Evolutionary conservation across 2,113 vertebrate genomes (phyloP).

Genomic region (Microtus richardsoni): DNA sequence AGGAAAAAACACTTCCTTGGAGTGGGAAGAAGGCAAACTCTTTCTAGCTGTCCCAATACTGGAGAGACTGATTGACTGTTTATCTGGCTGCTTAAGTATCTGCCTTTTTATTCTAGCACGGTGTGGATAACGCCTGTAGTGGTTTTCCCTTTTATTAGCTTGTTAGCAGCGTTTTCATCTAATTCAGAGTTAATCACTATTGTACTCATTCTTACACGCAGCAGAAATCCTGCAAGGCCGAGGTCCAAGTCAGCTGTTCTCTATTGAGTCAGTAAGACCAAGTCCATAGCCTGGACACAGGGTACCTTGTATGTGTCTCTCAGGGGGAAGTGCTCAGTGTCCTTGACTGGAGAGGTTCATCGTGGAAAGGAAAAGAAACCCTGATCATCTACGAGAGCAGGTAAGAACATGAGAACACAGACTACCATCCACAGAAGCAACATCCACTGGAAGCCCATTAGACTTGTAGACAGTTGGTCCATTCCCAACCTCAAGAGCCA

Average conservation of each 20-base stretch:
- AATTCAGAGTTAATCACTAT: not conserved
- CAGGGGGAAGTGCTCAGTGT: not conserved
- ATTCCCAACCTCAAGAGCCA: not conserved
- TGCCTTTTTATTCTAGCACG: not conserved
- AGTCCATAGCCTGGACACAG: not conserved
- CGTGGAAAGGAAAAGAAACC: not conserved
- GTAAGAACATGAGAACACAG: not conserved
- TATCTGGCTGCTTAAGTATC: not conserved
- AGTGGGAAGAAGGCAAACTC: not conserved
- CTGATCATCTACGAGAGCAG: not conserved
- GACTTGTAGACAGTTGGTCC: not conserved
- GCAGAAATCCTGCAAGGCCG: not conserved
- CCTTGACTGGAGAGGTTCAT: not conserved
- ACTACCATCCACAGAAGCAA: rapidly evolving
- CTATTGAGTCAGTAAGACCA: not conserved
- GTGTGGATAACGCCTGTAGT: not conserved
- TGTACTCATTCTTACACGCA: not conserved
- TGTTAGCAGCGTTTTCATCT: not conserved
- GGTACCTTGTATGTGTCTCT: not conserved
- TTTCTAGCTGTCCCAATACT: not conserved
- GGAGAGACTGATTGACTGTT: not conserved
- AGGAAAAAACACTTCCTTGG: not conserved
- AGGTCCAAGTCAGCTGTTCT: not conserved
- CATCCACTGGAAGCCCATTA: not conserved
- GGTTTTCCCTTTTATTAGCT: not conserved